Evolutionary conservation across 2,113 vertebrate genomes (phyloP).

Genomic region (Actenoides lindsayi): DNA sequence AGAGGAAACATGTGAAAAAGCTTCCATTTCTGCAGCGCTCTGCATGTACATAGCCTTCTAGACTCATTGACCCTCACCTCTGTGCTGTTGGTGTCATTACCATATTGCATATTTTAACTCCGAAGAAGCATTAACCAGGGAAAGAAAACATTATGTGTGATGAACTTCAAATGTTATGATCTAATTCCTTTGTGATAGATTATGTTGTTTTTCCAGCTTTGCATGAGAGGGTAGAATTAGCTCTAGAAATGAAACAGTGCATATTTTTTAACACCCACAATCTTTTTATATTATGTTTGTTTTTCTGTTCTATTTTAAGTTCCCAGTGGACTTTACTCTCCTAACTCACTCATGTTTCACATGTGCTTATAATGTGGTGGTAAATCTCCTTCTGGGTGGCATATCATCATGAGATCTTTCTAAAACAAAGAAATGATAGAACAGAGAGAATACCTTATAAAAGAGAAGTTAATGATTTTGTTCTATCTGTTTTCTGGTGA

Average conservation of each 20-base stretch:
- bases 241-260: neutral
- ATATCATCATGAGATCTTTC: neutral
- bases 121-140: neutral
- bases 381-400: neutral
- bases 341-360: neutral
- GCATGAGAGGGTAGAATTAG: neutral
- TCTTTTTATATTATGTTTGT: neutral
- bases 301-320: neutral
- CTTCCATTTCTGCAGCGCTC: neutral
- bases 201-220: neutral
- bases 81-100: neutral
- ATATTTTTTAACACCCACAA: neutral
- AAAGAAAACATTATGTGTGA: neutral
- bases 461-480: neutral
- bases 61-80: neutral
- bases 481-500: neutral
- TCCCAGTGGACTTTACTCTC: neutral
- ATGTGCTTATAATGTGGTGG: neutral
- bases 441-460: neutral
- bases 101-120: neutral
- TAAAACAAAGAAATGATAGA: neutral
- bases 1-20: neutral
- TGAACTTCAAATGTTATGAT: rapidly evolving
- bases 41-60: rapidly evolving
- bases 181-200: neutral